Conservation (phyloP, 2,797 vertebrate species). For the Labroides dimidiatus region DNA sequence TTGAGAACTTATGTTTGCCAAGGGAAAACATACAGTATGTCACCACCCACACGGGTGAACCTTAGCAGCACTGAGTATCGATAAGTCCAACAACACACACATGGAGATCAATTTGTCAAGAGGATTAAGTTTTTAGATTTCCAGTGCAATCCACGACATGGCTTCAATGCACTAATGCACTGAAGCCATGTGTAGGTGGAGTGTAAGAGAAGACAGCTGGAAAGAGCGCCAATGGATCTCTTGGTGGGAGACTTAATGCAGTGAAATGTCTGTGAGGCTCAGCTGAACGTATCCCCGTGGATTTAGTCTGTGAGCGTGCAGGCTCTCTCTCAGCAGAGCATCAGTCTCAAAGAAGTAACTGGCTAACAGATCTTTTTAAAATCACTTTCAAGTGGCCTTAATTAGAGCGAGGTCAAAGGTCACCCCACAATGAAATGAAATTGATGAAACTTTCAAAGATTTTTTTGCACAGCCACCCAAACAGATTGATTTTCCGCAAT, state of each 20-base stretch:
- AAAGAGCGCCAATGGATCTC: neutral
- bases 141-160: neutral
- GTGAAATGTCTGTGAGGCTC: neutral
- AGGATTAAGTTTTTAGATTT: neutral
- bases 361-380: neutral
- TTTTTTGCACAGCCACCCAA: no score
- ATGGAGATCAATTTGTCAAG: constrained; percentile 2
- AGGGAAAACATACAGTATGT: neutral
- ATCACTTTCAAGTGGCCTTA: neutral
- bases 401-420: neutral
- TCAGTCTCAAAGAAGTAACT: neutral
- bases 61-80: neutral
- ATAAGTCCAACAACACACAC: neutral
- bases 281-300: neutral
- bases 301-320: neutral
- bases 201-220: neutral
- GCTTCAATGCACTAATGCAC: neutral
- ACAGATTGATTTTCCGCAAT: neutral
- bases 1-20: constrained; percentile 1
- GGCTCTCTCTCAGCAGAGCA: neutral
- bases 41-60: neutral
- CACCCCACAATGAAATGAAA: no score
- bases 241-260: neutral
- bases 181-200: neutral
- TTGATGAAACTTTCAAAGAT: no score